Evolutionary conservation across 2,888 invertebrate genomes (phyloP), one percentile per base, ranked within the genome.

Genomic region (Conistra vaccinii): DNA sequence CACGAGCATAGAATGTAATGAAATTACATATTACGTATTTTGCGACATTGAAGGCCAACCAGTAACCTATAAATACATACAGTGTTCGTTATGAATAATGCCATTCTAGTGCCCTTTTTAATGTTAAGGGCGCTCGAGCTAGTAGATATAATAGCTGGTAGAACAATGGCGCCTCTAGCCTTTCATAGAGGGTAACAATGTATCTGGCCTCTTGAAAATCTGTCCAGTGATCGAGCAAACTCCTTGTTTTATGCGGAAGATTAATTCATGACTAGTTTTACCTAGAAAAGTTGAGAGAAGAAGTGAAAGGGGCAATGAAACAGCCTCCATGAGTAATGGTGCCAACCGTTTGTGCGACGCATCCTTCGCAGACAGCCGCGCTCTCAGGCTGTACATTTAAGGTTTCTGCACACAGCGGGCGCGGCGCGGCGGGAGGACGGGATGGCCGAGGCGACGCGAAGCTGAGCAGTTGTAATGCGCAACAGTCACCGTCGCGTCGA

Each of bases 161-260:
- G 89, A 87, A 89, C 89, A 87, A 87, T 78, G 65, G 77, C n/a
- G 63, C 26, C 80, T 78, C 80, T 80, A 78, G 77, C 29, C 79
- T 81, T 88, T 78, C 88, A 88, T 84, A 76, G 82, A 78, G 42
- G 58, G 70, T 76, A 70, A 87, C 87, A 87, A 74, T 85, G 76
- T 86, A 65, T 72, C n/a, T 75, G 75, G 62, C 76, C 81, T 67
- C 89, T 88, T 85, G 79, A 70, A 81, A 78, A 69, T 48, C 78
- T 39, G 69, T 87, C 79, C 75, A 87, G 89, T 79, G 87, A 76
- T 78, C 72, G 85, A 58, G 70, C 53, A 45, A 75, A 76, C 74
- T 85, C 70, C 73, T 63, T 66, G 80, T 83, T 79, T 70, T 69
- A 82, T 66, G 58, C 35, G 29, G 70, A 76, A 82, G 69, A 84